phyloP scores from a whole-genome alignment of 2,797 vertebrate species.

The Sebastes taczanowskii region DNA sequence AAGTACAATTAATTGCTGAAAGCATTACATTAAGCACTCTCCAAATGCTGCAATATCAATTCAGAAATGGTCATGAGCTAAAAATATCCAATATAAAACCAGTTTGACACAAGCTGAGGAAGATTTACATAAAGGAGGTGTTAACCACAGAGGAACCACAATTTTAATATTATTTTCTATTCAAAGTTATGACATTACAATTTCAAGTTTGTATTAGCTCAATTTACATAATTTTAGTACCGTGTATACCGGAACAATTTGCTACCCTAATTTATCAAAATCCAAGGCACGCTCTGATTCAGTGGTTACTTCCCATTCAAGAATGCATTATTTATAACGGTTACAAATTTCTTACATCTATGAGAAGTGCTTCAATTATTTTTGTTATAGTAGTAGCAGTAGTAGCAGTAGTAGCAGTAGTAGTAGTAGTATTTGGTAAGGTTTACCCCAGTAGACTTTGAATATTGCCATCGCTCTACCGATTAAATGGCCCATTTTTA shows the following conservation, averaged over 20 bases:
- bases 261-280: background rate
- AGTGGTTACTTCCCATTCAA: background rate
- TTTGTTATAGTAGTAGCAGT: too few relatives aligned
- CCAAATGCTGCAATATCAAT: background rate
- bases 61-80: background rate
- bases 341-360: background rate
- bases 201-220: background rate
- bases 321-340: background rate
- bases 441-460: background rate
- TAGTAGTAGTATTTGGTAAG: background rate
- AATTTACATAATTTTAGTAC: background rate
- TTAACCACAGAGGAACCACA: background rate
- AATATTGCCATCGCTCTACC: background rate
- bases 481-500: background rate
- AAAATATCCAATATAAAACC: background rate
- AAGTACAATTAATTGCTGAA: background rate
- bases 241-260: background rate
- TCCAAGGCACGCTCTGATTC: background rate
- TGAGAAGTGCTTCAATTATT: background rate
- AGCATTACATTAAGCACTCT: background rate
- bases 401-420: too few relatives aligned
- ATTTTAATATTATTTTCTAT: background rate
- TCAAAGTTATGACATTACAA: conserved; percentile 4
- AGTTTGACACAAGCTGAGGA: background rate
- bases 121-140: background rate